These are phyloP conservation scores for Cyclophora albipunctata DNA, from an alignment of 2,888 invertebrate species.

Conservation along the genomic window DNA sequence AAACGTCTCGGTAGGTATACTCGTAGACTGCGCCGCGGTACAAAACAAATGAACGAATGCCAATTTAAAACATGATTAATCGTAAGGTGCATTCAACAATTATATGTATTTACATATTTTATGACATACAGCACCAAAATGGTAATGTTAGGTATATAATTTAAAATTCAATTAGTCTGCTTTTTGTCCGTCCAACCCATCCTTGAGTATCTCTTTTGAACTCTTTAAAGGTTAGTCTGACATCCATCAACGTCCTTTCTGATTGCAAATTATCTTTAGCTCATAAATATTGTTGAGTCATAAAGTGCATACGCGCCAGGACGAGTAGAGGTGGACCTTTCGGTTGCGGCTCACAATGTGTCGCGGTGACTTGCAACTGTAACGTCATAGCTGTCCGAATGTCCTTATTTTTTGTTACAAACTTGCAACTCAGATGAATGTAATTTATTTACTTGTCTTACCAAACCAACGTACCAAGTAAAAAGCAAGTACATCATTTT, in stretches of 20 bases:
- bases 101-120: too few relatives aligned
- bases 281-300: slow-evolving; percentile 35
- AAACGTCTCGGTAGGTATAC: too few relatives aligned
- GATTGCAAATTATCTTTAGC: slow-evolving; percentile 19
- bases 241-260: slow-evolving; percentile 22
- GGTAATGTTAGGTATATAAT: too few relatives aligned
- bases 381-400: slow-evolving; percentile 10
- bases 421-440: slow-evolving; percentile 6
- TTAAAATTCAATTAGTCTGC: too few relatives aligned
- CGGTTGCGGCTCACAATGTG: slow-evolving; percentile 23
- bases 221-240: slow-evolving; percentile 21
- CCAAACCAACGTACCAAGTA: background rate
- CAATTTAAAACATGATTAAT: too few relatives aligned
- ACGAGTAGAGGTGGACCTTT: slow-evolving; percentile 35
- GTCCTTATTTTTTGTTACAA: slow-evolving; percentile 9
- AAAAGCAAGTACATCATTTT: too few relatives aligned
- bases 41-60: too few relatives aligned
- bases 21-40: too few relatives aligned
- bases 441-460: background rate
- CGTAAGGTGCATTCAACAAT: too few relatives aligned
- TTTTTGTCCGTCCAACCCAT: too few relatives aligned
- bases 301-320: slow-evolving; percentile 21
- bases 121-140: too few relatives aligned
- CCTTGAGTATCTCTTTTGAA: background rate
- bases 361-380: slow-evolving; percentile 17